These are phyloP conservation scores for Onychomys torridus DNA, from an alignment of 2,797 vertebrate species.

Conservation along the genomic window DNA sequence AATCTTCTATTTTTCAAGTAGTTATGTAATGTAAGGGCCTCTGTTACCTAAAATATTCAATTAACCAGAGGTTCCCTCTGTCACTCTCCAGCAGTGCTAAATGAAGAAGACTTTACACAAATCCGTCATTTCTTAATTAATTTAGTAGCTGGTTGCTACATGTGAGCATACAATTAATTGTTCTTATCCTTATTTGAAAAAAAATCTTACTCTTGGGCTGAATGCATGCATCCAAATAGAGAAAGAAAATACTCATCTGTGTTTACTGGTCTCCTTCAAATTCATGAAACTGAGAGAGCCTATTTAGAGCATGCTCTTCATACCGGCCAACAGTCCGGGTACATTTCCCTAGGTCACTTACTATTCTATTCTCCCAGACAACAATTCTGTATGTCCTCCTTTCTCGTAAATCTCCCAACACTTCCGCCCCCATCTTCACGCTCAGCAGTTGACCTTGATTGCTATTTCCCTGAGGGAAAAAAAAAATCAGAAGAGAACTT, in stretches of 20 bases:
- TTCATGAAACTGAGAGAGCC: neutral
- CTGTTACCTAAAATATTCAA: conserved; percentile 41
- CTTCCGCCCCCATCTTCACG: conserved; percentile 45
- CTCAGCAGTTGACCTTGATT: conserved; percentile 67
- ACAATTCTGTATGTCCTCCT: neutral
- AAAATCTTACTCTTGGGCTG: neutral
- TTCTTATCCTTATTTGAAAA: neutral
- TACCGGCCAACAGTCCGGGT: neutral
- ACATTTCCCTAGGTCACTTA: neutral
- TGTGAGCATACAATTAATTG: neutral
- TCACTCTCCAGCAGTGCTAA: conserved; percentile 11
- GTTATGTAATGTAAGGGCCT: neutral
- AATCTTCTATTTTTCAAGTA: neutral
- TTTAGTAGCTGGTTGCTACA: neutral
- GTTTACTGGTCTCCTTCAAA: neutral
- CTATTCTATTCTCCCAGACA: neutral
- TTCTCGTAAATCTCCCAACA: conserved; percentile 36
- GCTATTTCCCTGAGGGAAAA: conserved; percentile 67
- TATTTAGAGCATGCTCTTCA: neutral
- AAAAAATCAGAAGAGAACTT: conserved; percentile 69
- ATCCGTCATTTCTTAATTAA: conserved; percentile 41
- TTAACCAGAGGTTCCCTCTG: neutral
- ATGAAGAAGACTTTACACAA: conserved; percentile 31
- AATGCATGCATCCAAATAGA: neutral
- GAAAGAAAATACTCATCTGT: neutral